Evolutionary conservation across 2,888 invertebrate genomes (phyloP).

Genomic region (Lepidocyrtoides sp.): DNA sequence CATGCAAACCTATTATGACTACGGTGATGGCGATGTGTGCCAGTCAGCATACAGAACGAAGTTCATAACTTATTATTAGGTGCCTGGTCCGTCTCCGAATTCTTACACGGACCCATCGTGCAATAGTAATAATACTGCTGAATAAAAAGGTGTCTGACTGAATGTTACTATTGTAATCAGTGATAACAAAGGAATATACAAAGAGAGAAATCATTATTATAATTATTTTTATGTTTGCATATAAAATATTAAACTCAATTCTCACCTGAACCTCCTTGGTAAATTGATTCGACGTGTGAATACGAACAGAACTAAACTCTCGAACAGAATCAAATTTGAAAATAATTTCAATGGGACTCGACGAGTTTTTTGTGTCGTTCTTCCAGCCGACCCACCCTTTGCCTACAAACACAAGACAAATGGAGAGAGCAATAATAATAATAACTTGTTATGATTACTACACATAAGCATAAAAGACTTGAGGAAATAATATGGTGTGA

Average conservation of each 20-base stretch:
- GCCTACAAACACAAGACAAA: slow-evolving; percentile 86
- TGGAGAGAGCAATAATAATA: not conserved
- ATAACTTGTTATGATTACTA: slow-evolving; percentile 40
- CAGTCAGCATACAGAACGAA: not conserved
- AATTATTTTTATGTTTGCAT: not conserved
- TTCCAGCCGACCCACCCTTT: slow-evolving; percentile 98
- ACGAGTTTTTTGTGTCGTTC: slow-evolving; percentile 90
- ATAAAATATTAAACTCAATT: slow-evolving; percentile 90
- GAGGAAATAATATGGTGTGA: slow-evolving; percentile 48
- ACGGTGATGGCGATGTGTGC: slow-evolving; percentile 45
- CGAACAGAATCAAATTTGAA: slow-evolving; percentile 96
- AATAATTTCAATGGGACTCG: slow-evolving; percentile 89
- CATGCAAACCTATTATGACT: slow-evolving; percentile 41
- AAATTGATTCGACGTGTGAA: slow-evolving; percentile 95
- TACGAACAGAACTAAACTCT: slow-evolving; percentile 94
- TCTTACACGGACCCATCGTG: too few species aligned
- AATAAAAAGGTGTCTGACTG: not conserved
- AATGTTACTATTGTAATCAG: not conserved
- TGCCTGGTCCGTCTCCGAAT: not conserved
- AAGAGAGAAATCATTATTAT: not conserved
- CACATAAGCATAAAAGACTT: slow-evolving; percentile 19
- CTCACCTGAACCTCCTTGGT: slow-evolving; percentile 93
- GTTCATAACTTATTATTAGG: not conserved
- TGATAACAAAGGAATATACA: not conserved
- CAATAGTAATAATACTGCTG: not conserved